Evolutionary conservation across 2,113 vertebrate genomes (phyloP), one percentile per base, ranked within the genome.

Genomic region (Poeciliopsis retropinna): DNA sequence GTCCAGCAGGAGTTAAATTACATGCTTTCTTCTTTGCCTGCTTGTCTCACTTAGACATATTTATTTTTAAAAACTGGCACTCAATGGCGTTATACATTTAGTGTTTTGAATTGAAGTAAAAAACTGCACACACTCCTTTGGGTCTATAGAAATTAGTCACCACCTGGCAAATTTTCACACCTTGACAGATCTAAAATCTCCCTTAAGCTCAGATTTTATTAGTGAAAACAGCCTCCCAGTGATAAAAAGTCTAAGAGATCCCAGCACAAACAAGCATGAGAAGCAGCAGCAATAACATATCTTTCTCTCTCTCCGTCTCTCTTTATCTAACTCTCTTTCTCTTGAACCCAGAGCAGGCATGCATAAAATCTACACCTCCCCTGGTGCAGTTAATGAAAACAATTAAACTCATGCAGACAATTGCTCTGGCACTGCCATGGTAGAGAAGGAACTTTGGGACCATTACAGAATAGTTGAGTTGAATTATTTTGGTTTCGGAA

Each of bases 11-110:
- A 32, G 71, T 34, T 64, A 15, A 6, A 75, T 60, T 17, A 44
- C 69, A 66, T 78, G 81, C 28, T 74, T 72, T 77, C 14, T 1
- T 0, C 29, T 44, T 60, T 66, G 63, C 44, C 68, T 80, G 66
- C 76, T 78, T 79, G 62, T 67, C 60, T 74, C 37, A 62, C 29
- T 67, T 63, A 60, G 10, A 57, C n/a, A 11, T 2, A 51, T 51
- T 2, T 41, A 41, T 25, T 22, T 51, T 22, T 8, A n/a, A 54
- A 54, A 54, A 25, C 51, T 22, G 7, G 51, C 51, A 54, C 2
- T 54, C 51, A 25, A 66, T 84, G 66, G 64, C 64, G 29, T 63
- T 31, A 3, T 15, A 8, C 29, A 31, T 63, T 22, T 7, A 63
- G 29, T 63, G 29, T 31, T 63, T 31, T 63, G 2, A 19, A 17